These are phyloP conservation scores for Drosophila eohydei DNA, from an alignment of 2,888 invertebrate genomes.

Conservation along the genomic window DNA sequence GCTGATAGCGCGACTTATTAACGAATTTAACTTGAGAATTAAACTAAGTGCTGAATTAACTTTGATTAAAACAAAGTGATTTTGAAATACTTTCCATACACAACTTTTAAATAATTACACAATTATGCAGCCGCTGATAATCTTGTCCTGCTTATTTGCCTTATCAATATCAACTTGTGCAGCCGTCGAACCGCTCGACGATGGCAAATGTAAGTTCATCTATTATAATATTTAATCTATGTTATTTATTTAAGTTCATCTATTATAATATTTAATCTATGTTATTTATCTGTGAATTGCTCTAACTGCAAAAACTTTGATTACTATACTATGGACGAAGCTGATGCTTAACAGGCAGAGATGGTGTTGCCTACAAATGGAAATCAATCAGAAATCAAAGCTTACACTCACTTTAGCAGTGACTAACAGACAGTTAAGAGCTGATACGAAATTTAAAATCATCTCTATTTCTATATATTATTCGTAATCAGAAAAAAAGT, in stretches of 20 bases:
- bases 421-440: not conserved
- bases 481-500: not conserved
- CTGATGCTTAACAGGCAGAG: not conserved
- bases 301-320: not conserved
- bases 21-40: slow-evolving; percentile 12
- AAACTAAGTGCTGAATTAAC: slow-evolving; percentile 23
- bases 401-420: not conserved
- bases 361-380: not conserved
- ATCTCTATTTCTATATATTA: not conserved
- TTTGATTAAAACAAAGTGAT: slow-evolving; percentile 29
- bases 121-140: slow-evolving; percentile 54
- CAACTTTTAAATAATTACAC: slow-evolving; percentile 3
- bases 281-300: not conserved
- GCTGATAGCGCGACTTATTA: slow-evolving; percentile 42
- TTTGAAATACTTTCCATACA: slow-evolving; percentile 14
- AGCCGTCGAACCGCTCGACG: slow-evolving; percentile 56
- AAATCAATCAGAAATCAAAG: not conserved
- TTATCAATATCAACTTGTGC: slow-evolving; percentile 58
- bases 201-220: slow-evolving; percentile 81
- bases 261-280: not conserved
- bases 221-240: not conserved
- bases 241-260: slow-evolving; percentile 63
- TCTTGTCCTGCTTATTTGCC: slow-evolving; percentile 34
- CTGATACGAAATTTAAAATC: not conserved
- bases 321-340: not conserved